These are phyloP conservation scores for Pocota personata DNA, from an alignment of 2,888 invertebrate genomes.

Conservation along the genomic window DNA sequence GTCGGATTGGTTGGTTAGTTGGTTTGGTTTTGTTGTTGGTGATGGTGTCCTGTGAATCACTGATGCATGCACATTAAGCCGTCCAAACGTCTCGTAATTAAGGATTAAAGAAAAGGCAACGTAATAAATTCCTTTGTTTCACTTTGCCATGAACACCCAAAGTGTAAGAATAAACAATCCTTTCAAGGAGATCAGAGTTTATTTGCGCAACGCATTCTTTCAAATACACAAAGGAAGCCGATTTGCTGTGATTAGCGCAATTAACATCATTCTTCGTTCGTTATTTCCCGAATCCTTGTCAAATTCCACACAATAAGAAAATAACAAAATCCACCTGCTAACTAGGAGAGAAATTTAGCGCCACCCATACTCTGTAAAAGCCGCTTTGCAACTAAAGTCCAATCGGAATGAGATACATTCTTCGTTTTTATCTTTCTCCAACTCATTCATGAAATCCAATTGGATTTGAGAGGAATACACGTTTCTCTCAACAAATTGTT, in stretches of 20 bases:
- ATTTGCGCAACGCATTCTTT: slow-evolving; percentile 4
- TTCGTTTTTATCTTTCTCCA: slow-evolving; percentile 1
- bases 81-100: slow-evolving; percentile 3
- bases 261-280: neutral
- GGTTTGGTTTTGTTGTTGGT: neutral
- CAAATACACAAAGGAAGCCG: slow-evolving; percentile 19
- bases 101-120: slow-evolving; percentile 12
- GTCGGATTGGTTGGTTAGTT: slow-evolving; percentile 28
- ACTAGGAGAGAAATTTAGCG: slow-evolving; percentile 20
- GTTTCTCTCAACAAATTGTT: slow-evolving; percentile 16
- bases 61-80: slow-evolving; percentile 30
- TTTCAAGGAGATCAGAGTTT: slow-evolving; percentile 8
- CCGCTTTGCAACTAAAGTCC: slow-evolving; percentile 54
- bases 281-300: slow-evolving; percentile 22
- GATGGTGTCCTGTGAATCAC: slow-evolving; percentile 33
- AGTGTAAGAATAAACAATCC: slow-evolving; percentile 7
- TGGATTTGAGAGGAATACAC: neutral
- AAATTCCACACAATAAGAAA: slow-evolving; percentile 26
- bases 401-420: slow-evolving; percentile 34
- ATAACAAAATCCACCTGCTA: neutral
- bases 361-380: slow-evolving; percentile 34
- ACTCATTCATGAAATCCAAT: neutral
- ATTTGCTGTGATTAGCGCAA: slow-evolving; percentile 37
- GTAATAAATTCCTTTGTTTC: slow-evolving; percentile 7
- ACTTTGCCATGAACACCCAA: neutral